phyloP scores from a whole-genome alignment of 2,797 vertebrate genomes.

The Pangasius djambal region DNA sequence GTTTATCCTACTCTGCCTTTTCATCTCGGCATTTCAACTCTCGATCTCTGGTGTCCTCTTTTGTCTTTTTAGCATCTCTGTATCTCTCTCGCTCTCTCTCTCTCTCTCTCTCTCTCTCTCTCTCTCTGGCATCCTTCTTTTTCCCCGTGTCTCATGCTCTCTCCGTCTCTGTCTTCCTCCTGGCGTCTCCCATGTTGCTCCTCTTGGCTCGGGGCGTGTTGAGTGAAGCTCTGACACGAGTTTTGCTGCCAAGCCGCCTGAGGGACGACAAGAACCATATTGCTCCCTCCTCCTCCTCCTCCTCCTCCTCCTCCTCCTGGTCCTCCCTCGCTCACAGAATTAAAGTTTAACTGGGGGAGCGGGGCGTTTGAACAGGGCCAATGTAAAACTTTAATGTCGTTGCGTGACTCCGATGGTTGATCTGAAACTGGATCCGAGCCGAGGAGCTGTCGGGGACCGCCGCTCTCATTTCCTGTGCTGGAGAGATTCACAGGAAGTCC shows the following conservation, averaged over 20 bases:
- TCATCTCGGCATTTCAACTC: neutral
- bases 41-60: neutral
- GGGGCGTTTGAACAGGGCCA: conserved; percentile 45
- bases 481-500: conserved; percentile 11
- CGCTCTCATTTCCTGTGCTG: conserved; percentile 18
- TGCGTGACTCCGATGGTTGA: conserved; percentile 42
- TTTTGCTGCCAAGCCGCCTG: conserved; percentile 69
- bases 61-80: neutral
- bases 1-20: neutral
- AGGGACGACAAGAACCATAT: conserved; percentile 74
- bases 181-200: neutral
- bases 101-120: neutral
- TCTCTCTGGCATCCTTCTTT: neutral
- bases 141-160: conserved; percentile 25
- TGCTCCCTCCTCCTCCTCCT: conserved; percentile 57
- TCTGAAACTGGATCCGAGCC: conserved; percentile 42
- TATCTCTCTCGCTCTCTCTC: neutral
- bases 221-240: conserved; percentile 66
- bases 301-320: conserved; percentile 26
- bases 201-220: conserved; percentile 45
- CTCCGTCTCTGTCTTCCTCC: neutral
- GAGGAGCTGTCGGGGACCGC: neutral
- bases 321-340: conserved; percentile 68
- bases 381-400: conserved; percentile 75
- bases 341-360: conserved; percentile 72